phyloP scores from a whole-genome alignment of 2,888 invertebrate genomes.

The Dryadula phaetusa region DNA sequence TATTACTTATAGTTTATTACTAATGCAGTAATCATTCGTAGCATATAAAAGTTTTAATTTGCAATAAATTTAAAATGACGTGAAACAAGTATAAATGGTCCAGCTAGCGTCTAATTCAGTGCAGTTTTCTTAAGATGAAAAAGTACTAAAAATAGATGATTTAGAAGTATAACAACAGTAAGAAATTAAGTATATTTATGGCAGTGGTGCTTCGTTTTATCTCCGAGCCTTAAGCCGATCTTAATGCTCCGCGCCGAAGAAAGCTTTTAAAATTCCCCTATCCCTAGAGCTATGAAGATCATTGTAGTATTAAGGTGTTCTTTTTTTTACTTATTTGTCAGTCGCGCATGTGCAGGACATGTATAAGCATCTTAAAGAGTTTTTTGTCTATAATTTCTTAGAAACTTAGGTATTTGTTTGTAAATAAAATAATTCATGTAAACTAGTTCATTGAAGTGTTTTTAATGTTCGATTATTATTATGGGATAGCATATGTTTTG shows the following conservation, averaged over 20 bases:
- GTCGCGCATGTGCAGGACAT: constrained; percentile 21
- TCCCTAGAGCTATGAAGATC: constrained; percentile 67
- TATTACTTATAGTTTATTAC: background rate
- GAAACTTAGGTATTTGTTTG: background rate
- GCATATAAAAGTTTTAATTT: constrained; percentile 16
- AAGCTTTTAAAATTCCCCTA: constrained; percentile 76
- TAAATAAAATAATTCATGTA: constrained; percentile 9
- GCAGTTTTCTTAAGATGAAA: constrained; percentile 44
- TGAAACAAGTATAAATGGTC: constrained; percentile 13
- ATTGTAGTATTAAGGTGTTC: constrained; percentile 49
- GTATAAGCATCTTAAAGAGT: constrained; percentile 22
- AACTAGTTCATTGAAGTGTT: background rate
- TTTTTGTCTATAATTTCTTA: constrained; percentile 20
- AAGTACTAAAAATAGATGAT: constrained; percentile 70
- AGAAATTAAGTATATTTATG: constrained; percentile 76
- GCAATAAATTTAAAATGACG: constrained; percentile 6
- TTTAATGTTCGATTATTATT: background rate
- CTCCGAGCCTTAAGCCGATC: constrained; percentile 58
- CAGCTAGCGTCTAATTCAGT: constrained; percentile 1
- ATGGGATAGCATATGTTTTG: background rate
- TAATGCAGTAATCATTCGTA: constrained; percentile 5
- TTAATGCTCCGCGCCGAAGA: constrained; percentile 70
- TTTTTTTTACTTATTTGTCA: constrained; percentile 42
- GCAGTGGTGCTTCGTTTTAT: constrained; percentile 65
- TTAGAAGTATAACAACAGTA: constrained; percentile 74